These are phyloP conservation scores for Melanocharis versteri DNA, from an alignment of 2,113 vertebrate species.

Conservation along the genomic window DNA sequence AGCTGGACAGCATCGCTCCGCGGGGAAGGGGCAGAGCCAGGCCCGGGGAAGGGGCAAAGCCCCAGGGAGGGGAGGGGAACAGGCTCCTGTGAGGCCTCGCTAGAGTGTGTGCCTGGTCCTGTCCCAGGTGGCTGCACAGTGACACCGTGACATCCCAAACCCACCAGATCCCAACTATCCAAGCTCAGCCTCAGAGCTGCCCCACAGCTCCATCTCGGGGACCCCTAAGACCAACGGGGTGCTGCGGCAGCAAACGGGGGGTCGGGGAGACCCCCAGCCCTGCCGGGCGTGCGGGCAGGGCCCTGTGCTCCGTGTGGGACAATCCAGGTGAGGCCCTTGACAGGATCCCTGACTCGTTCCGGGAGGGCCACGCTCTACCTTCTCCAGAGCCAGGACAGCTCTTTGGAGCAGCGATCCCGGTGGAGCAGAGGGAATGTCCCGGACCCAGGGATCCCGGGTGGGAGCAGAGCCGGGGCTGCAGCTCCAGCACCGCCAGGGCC, in stretches of 20 bases:
- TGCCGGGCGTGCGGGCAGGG: background rate
- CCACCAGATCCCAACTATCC: background rate
- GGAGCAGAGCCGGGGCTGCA: background rate
- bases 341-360: background rate
- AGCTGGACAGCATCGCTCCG: background rate
- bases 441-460: background rate
- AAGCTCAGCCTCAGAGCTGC: background rate
- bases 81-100: background rate
- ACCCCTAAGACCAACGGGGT: background rate
- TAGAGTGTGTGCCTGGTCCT: too few species aligned
- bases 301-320: accelerated
- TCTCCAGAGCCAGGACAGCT: background rate
- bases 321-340: background rate
- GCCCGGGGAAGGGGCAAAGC: background rate
- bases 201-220: background rate
- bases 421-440: background rate
- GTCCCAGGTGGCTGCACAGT: background rate
- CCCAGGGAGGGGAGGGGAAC: background rate
- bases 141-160: background rate
- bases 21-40: background rate
- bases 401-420: too few species aligned
- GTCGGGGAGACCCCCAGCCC: background rate
- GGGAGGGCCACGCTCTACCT: background rate
- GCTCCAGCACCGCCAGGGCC: background rate
- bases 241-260: background rate